A percentile compares a stretch with the other conserved stretches of the same genome.
Conservation (phyloP, 2,113 vertebrate species). For the Platichthys flesus region DNA sequence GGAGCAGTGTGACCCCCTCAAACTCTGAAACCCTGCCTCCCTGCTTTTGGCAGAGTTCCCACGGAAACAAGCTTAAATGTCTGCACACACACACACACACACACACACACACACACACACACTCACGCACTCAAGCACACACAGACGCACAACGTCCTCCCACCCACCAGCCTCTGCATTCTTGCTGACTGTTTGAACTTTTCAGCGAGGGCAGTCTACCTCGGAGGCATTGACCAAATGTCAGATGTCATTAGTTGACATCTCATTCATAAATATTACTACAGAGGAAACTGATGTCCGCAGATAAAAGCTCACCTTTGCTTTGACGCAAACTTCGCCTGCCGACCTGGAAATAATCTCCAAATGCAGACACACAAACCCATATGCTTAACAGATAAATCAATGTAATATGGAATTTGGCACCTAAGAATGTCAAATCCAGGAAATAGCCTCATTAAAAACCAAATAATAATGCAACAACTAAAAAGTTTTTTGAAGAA, state of each 20-base stretch:
- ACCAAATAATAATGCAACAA: background rate
- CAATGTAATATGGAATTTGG: background rate
- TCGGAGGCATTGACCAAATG: conserved; percentile 68
- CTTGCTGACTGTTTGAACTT: conserved; percentile 75
- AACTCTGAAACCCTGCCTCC: conserved; percentile 62
- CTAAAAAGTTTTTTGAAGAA: background rate
- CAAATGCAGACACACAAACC: conserved; percentile 18
- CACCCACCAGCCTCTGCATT: conserved; percentile 60
- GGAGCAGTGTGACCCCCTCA: conserved; percentile 62
- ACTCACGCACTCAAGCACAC: background rate
- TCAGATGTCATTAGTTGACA: conserved; percentile 63
- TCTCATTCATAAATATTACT: conserved; percentile 62
- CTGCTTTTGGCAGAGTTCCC: conserved; percentile 69
- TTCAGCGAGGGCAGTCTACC: conserved; percentile 64
- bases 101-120: conserved; percentile 18
- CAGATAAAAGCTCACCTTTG: conserved; percentile 47
- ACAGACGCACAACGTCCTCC: conserved; percentile 45
- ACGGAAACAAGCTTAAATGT: conserved; percentile 69
- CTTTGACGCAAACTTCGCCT: conserved; percentile 37
- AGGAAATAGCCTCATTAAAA: background rate
- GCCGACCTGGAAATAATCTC: conserved; percentile 24
- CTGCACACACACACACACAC: conserved; percentile 28
- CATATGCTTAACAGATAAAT: conserved; percentile 14
- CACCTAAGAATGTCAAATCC: background rate
- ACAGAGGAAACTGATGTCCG: conserved; percentile 43